These are phyloP conservation scores for Sisyra terminalis DNA, from an alignment of 2,888 invertebrate genomes.

Conservation along the genomic window DNA sequence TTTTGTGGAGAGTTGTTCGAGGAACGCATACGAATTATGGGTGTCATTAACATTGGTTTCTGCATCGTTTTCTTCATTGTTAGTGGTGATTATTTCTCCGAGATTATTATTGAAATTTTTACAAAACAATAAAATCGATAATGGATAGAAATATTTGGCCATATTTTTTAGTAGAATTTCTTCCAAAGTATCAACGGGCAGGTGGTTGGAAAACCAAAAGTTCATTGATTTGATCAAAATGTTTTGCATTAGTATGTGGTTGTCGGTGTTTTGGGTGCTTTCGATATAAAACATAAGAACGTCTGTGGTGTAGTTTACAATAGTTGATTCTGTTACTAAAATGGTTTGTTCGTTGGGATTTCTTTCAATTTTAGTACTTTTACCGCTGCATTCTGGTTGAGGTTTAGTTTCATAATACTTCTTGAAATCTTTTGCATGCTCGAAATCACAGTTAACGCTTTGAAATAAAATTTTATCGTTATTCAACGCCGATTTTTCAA, in stretches of 20 bases:
- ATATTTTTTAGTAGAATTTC: conserved; percentile 26
- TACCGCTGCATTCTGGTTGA: conserved; percentile 22
- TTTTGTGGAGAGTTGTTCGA: conserved; percentile 28
- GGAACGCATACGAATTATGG: conserved; percentile 24
- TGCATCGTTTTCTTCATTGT: conserved; percentile 12
- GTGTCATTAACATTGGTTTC: conserved; percentile 12
- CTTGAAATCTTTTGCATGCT: conserved; percentile 22
- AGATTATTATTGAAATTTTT: conserved; percentile 25
- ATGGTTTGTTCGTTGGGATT: conserved; percentile 9
- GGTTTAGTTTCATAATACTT: conserved; percentile 22
- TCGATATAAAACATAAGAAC: conserved; percentile 26
- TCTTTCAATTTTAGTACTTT: neutral
- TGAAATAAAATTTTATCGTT: conserved; percentile 6
- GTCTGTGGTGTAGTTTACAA: conserved; percentile 22
- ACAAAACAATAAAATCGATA: conserved; percentile 27
- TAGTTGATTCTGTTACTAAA: conserved; percentile 19
- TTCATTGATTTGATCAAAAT: conserved; percentile 26
- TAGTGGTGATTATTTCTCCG: conserved; percentile 21
- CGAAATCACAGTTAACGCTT: conserved; percentile 10
- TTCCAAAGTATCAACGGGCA: conserved; percentile 25
- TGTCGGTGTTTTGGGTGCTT: conserved; percentile 25
- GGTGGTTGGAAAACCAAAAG: conserved; percentile 25
- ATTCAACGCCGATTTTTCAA: conserved; percentile 9
- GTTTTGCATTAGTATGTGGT: conserved; percentile 29
- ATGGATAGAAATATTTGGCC: conserved; percentile 29